These are phyloP conservation scores for Myiopsitta monachus DNA, from an alignment of 2,113 vertebrate species.

Conservation along the genomic window DNA sequence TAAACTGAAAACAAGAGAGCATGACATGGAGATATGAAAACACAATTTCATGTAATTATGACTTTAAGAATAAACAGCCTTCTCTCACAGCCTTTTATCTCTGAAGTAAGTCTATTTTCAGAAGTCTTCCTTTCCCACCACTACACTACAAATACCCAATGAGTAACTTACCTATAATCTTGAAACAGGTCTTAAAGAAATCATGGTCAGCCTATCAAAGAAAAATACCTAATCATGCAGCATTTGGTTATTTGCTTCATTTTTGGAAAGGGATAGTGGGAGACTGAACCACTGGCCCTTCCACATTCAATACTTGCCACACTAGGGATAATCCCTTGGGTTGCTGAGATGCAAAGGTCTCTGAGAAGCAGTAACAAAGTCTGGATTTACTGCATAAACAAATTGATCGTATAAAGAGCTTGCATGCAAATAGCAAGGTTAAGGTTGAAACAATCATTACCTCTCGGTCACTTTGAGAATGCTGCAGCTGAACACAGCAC, in stretches of 20 bases:
- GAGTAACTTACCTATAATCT: neutral
- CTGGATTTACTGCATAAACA: conserved; percentile 58
- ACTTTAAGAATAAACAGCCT: neutral
- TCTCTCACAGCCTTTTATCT: neutral
- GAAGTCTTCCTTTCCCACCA: neutral
- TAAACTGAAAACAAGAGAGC: neutral
- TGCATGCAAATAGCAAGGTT: conserved; percentile 46
- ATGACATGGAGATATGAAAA: neutral
- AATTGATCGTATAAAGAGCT: conserved; percentile 52
- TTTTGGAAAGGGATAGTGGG: neutral
- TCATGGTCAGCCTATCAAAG: neutral
- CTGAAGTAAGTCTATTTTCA: neutral
- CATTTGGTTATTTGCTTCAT: neutral
- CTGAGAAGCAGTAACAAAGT: conserved; percentile 51
- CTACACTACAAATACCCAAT: neutral
- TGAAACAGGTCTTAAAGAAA: neutral
- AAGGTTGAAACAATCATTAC: conserved; percentile 56
- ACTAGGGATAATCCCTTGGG: neutral
- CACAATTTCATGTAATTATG: neutral
- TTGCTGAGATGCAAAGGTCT: conserved; percentile 35
- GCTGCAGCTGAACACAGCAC: neutral
- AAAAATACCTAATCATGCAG: neutral
- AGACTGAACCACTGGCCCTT: neutral
- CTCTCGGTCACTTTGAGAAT: conserved; percentile 26
- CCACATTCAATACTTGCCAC: neutral